These are phyloP conservation scores for Gymnogyps californianus DNA, from an alignment of 2,113 vertebrate genomes.

Conservation along the genomic window DNA sequence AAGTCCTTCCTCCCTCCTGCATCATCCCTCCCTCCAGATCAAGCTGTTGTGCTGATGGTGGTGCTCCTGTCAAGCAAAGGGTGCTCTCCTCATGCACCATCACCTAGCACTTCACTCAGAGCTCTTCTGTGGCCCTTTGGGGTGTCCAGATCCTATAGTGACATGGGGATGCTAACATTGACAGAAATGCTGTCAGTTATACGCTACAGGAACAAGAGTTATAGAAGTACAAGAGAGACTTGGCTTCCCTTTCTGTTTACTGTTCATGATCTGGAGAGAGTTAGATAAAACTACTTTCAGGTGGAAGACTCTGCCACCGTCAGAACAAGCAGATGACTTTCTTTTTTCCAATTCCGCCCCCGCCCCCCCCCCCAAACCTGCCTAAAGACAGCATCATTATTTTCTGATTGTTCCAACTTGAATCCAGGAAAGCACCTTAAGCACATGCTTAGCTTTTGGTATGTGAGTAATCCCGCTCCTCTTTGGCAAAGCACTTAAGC, in stretches of 20 bases:
- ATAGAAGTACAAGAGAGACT: not conserved
- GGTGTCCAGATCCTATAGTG: not conserved
- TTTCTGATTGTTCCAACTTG: not conserved
- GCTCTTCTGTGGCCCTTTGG: not conserved
- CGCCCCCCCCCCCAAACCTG: not conserved
- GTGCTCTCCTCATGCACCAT: not conserved
- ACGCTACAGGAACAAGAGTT: not conserved
- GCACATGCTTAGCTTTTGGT: not conserved
- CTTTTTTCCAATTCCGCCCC: not conserved
- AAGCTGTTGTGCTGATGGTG: not conserved
- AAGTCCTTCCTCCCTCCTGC: not conserved
- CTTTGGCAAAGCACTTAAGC: slow-evolving; percentile 34
- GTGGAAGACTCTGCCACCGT: not conserved
- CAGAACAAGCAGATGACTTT: not conserved
- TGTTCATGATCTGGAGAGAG: not conserved
- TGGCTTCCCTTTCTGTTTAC: not conserved
- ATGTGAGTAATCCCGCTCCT: not conserved
- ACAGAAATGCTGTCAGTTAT: not conserved
- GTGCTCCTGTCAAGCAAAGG: not conserved
- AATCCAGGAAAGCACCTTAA: slow-evolving; percentile 19
- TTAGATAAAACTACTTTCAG: not conserved
- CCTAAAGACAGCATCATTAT: not conserved
- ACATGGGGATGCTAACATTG: not conserved
- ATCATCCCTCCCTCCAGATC: not conserved
- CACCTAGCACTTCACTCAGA: not conserved